Evolutionary conservation across 2,888 invertebrate genomes (phyloP).

Genomic region (Phalera bucephala): DNA sequence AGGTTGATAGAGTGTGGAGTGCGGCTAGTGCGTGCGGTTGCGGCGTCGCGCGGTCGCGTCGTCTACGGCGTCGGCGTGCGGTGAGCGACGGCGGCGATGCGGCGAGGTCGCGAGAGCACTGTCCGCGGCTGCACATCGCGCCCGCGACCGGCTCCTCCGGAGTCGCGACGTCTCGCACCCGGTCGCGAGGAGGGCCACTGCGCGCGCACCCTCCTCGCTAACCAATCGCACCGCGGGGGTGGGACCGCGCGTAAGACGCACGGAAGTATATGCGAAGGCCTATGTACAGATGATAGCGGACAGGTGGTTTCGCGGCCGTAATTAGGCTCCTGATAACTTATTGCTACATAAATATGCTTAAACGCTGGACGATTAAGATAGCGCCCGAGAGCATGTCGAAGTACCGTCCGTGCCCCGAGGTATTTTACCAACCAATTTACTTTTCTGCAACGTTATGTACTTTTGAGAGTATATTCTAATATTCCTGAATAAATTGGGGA

Average conservation of each 20-base stretch:
- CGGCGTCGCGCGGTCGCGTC: slow-evolving; percentile 26
- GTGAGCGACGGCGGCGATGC: slow-evolving; percentile 45
- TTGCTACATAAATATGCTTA: slow-evolving; percentile 77
- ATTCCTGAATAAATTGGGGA: slow-evolving; percentile 40
- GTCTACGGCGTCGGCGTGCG: slow-evolving; percentile 17
- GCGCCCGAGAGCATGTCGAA: slow-evolving; percentile 54
- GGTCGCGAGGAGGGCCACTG: slow-evolving; percentile 73
- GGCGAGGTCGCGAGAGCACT: slow-evolving; percentile 68
- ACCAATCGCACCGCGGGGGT: slow-evolving; percentile 74
- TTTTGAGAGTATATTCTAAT: slow-evolving; percentile 46
- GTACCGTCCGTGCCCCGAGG: slow-evolving; percentile 44
- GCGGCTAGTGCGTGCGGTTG: slow-evolving; percentile 25
- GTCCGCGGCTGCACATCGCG: slow-evolving; percentile 65
- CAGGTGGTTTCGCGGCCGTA: slow-evolving; percentile 81
- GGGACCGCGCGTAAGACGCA: slow-evolving; percentile 79
- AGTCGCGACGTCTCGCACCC: slow-evolving; percentile 65
- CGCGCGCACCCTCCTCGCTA: slow-evolving; percentile 67
- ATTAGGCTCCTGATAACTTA: slow-evolving; percentile 81
- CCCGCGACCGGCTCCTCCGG: slow-evolving; percentile 69
- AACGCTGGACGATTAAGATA: slow-evolving; percentile 74
- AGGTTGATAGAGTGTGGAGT: slow-evolving; percentile 9
- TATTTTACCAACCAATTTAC: slow-evolving; percentile 48
- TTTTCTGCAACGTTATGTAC: slow-evolving; percentile 47
- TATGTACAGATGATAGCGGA: slow-evolving; percentile 82
- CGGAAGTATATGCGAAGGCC: slow-evolving; percentile 83